Base-by-base conservation (phyloP, 2,888 invertebrate species). In the Lucinisca nassula region DNA sequence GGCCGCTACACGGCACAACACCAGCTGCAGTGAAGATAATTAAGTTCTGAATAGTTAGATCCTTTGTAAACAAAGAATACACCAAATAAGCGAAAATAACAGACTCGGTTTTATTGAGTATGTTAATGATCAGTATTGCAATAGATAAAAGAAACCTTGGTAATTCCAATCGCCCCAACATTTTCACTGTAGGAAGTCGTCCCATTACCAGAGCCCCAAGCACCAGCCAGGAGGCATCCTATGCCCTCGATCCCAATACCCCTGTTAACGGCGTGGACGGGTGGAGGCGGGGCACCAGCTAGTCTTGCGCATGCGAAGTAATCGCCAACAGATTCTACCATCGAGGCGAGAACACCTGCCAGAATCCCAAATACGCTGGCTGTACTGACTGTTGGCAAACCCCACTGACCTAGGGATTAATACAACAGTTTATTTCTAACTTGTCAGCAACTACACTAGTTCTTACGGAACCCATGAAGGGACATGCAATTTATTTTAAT, bases 101-200 rank as follows among this genome's bases (percentile, higher is more conserved):
- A n/a, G n/a, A n/a, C n/a, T n/a, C n/a, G n/a, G n/a, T n/a, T n/a
- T n/a, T n/a, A n/a, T n/a, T n/a, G n/a, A n/a, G n/a, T n/a, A n/a
- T n/a, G n/a, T n/a, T n/a, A n/a, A n/a, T n/a, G n/a, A n/a, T n/a
- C n/a, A n/a, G n/a, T n/a, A n/a, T n/a, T n/a, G n/a, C n/a, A n/a
- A n/a, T n/a, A n/a, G n/a, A n/a, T n/a, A n/a, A n/a, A n/a, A n/a
- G 27, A 58, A 27, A 98, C 98, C 97, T 98, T 98, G 0, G 98
- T 98, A 0, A 98, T 98, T 51, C 98, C 98, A 90, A 98, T 98
- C 0, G 98, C 98, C 0, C 98, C 98, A 51, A 98, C 98, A 95
- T 98, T 98, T 95, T 98, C 98, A 67, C 98, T 98, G 94, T 98
- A 98, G 2, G 98, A 98, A 92, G 98, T 98, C 78, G 98, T 98